Evolutionary conservation across 2,113 vertebrate genomes (phyloP), one percentile per base, ranked within the genome.

Genomic region (Dipodomys stephensi): DNA sequence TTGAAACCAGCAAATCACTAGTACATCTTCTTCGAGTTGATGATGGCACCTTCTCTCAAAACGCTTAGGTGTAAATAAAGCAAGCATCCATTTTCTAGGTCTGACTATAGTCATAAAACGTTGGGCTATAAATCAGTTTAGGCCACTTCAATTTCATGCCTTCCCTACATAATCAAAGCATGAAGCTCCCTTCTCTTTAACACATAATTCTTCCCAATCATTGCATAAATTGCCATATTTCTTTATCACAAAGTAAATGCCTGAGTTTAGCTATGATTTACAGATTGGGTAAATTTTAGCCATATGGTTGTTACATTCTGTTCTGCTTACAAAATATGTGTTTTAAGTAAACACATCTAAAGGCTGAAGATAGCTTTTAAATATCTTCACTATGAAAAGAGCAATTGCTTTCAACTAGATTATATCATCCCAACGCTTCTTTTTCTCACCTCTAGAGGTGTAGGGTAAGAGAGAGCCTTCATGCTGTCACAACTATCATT

Each of bases 171-270:
- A 97, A 97, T 96, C 96, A 96, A 95, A 97, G 96, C 92, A 92
- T 64, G 86, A 95, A 94, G 87, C 76, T 96, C 80, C 57, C 72
- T 95, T 95, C 95, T 95, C 94, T 94, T 91, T 95, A 96, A 95
- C 86, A 95, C 94, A 97, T 96, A 93, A 96, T 96, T 97, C 93
- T 96, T 97, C 69, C 92, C 96, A 95, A 96, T 97, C 95, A 96
- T 97, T 97, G 65, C 79, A 96, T 76, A 94, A 96, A 96, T 97
- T 84, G 86, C 86, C 73, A 83, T 97, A 94, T 96, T 96, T 96
- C 93, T 96, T 97, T 87, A 73, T 80, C 97, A 97, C 85, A 87
- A 97, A 97, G 92, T 95, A 82, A 32, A 83, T 90, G 83, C 92
- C n/a, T 22, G 53, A 91, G 19, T 87, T 96, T 13, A 96, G 0